A percentile compares a stretch with the other conserved stretches of the same genome.
phyloP scores from a whole-genome alignment of 2,888 invertebrate species.

The Coelinius sp. region DNA sequence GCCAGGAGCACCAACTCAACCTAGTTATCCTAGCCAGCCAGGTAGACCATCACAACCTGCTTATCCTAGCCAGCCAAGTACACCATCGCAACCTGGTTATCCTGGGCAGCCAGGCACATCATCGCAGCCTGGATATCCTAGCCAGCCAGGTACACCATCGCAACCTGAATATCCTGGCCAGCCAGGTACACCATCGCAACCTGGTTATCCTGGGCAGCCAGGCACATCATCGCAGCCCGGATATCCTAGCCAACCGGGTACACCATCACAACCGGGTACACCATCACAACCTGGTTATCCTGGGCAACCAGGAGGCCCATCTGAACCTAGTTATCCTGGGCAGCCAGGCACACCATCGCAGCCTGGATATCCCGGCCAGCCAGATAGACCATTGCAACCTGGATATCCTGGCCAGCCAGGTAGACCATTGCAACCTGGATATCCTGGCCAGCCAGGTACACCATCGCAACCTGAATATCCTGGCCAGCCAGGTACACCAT shows the following conservation, averaged over 20 bases:
- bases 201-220: constrained; percentile 44
- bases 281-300: no score
- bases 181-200: constrained; percentile 25
- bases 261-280: no score
- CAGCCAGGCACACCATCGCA: no score
- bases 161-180: background rate
- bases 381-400: constrained; percentile 50
- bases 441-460: no score
- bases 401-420: constrained; percentile 57
- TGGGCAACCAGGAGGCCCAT: background rate
- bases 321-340: constrained; percentile 10
- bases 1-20: constrained; percentile 43
- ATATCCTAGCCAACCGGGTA: constrained; percentile 48
- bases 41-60: background rate
- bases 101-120: constrained; percentile 60
- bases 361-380: background rate
- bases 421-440: constrained; percentile 56
- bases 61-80: no score
- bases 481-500: no score
- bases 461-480: no score
- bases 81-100: constrained; percentile 39
- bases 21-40: no score
- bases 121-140: constrained; percentile 44
- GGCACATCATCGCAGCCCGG: constrained; percentile 34
- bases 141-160: constrained; percentile 49